Evolutionary conservation across 23 tunicate genomes (phyloP).

Genomic region (Trididemnum clinides): DNA sequence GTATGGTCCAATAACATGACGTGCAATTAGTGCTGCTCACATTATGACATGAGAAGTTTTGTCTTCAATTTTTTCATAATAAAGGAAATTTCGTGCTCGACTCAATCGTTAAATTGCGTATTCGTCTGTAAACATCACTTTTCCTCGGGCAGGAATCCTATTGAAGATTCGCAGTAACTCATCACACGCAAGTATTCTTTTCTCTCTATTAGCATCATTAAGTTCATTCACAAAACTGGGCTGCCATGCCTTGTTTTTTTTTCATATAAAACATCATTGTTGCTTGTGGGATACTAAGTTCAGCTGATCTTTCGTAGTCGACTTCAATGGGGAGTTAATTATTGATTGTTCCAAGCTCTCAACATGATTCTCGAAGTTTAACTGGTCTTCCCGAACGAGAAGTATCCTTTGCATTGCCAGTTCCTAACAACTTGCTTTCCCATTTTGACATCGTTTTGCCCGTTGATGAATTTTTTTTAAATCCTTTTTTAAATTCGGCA

Average conservation of each 20-base stretch:
- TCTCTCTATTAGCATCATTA: neutral
- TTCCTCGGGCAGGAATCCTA: neutral
- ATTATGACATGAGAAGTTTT: constrained; percentile 3
- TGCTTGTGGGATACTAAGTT: constrained; percentile 1
- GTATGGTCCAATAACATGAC: constrained; percentile 17
- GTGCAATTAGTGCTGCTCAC: neutral
- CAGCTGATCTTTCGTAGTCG: constrained; percentile 1
- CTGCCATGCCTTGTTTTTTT: neutral
- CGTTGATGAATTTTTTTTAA: neutral
- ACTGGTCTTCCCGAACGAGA: constrained; percentile 2
- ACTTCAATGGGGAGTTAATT: neutral
- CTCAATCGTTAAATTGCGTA: too few relatives aligned
- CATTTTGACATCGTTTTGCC: neutral
- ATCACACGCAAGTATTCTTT: neutral
- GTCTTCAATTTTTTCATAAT: neutral
- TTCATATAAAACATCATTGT: neutral
- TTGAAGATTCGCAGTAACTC: constrained; percentile 4
- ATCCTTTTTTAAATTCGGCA: neutral
- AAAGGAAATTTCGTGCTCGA: neutral
- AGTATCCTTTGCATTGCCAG: neutral
- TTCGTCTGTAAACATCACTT: constrained; percentile 8
- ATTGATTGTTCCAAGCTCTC: constrained; percentile 2
- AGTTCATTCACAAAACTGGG: constrained; percentile 1
- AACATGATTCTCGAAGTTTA: neutral
- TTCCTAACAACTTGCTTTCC: neutral